phyloP scores from a whole-genome alignment of 2,888 invertebrate genomes.

The Harpalus rubripes region DNA sequence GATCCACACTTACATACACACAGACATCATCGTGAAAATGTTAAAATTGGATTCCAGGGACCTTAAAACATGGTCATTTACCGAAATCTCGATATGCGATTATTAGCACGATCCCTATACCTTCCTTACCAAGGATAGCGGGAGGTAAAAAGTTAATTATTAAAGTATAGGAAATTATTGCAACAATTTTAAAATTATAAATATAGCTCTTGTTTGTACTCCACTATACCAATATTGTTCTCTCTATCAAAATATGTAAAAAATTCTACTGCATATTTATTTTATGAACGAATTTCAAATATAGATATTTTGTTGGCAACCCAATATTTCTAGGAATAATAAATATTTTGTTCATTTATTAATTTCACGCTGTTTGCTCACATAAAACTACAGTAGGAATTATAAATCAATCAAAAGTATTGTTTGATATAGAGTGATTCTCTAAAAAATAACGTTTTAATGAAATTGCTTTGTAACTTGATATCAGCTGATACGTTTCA shows the following conservation, averaged over 20 bases:
- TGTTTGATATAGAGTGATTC: conserved; percentile 11
- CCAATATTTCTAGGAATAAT: not conserved
- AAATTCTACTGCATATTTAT: not conserved
- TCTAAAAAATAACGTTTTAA: conserved; percentile 39
- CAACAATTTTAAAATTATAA: not conserved
- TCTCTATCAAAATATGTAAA: not conserved
- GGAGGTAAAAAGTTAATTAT: too few relatives aligned
- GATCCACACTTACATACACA: too few relatives aligned
- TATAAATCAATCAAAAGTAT: conserved; percentile 30
- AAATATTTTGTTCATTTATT: conserved; percentile 9
- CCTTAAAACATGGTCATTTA: too few relatives aligned
- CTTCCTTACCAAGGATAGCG: too few relatives aligned
- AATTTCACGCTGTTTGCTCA: not conserved
- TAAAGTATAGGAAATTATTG: not conserved
- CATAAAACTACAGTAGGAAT: conserved; percentile 20
- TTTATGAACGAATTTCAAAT: not conserved
- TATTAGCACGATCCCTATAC: too few relatives aligned
- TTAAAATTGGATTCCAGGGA: too few relatives aligned
- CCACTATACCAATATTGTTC: not conserved
- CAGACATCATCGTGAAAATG: too few relatives aligned
- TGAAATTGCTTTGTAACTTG: conserved; percentile 32
- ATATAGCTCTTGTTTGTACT: not conserved
- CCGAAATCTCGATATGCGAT: too few relatives aligned
- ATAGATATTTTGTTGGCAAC: not conserved
- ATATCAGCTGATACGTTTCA: conserved; percentile 35